phyloP scores from a whole-genome alignment of 1,140 invertebrate species.

The Eumeta japonica region DNA sequence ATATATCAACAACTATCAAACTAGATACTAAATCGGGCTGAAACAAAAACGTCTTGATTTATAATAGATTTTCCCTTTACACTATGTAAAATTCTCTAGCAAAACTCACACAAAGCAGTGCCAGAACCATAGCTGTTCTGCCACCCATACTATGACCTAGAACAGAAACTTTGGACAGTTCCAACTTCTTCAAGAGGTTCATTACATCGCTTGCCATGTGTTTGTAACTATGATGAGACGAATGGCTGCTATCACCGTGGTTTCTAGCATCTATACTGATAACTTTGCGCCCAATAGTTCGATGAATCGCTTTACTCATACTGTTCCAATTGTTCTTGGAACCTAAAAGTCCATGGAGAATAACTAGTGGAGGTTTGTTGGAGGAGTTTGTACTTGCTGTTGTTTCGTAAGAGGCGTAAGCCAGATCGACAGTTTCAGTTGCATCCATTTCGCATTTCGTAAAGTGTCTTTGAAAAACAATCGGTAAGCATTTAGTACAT shows the following conservation, averaged over 20 bases:
- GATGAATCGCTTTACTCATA: constrained; percentile 75
- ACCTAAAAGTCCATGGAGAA: constrained; percentile 85
- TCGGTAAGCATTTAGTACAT: no score
- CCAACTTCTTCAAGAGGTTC: constrained; percentile 64
- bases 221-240: constrained; percentile 68
- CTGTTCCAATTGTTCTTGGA: constrained; percentile 85
- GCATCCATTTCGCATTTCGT: no score
- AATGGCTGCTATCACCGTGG: constrained; percentile 89
- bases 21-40: constrained; percentile 77
- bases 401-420: constrained; percentile 49
- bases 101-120: constrained; percentile 67
- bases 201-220: constrained; percentile 78
- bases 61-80: background rate
- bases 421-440: constrained; percentile 41
- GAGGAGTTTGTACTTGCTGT: constrained; percentile 23
- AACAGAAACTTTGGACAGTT: constrained; percentile 66
- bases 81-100: constrained; percentile 8
- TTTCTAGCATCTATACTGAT: constrained; percentile 86
- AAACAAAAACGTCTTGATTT: constrained; percentile 23
- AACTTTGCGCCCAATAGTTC: constrained; percentile 69
- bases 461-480: no score
- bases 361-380: constrained; percentile 67
- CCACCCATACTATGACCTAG: constrained; percentile 95
- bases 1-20: constrained; percentile 82
- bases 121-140: constrained; percentile 77